Conservation (phyloP, 2,797 vertebrate genomes). For the Fistularia commersonii region DNA sequence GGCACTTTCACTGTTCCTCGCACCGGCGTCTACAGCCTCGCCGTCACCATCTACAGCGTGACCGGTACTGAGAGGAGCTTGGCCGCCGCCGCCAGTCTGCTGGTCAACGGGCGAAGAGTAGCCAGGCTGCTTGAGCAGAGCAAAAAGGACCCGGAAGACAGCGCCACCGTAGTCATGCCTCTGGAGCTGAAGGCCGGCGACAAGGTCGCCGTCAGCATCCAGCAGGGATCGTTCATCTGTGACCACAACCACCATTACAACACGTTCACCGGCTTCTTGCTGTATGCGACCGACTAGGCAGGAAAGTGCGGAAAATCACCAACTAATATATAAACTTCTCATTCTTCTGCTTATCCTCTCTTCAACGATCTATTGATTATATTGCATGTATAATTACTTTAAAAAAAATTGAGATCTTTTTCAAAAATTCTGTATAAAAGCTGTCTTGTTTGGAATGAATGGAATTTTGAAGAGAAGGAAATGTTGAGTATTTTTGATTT, state of each 20-base stretch:
- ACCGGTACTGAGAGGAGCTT: neutral
- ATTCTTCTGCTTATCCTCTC: no score
- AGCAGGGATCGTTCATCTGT: constrained; percentile 47
- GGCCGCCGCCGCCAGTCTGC: constrained; percentile 44
- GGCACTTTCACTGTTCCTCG: constrained; percentile 58
- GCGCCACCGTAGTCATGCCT: constrained; percentile 37
- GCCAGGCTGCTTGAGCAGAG: constrained; percentile 31
- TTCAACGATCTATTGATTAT: no score
- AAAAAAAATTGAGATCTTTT: no score
- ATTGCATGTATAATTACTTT: no score
- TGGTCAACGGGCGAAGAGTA: constrained; percentile 32
- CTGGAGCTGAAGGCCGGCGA: constrained; percentile 51
- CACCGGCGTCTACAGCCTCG: constrained; percentile 68
- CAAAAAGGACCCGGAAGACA: constrained; percentile 65
- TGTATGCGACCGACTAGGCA: constrained; percentile 52
- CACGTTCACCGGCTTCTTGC: constrained; percentile 73
- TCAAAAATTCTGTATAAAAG: no score
- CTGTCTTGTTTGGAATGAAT: no score
- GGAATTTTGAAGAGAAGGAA: no score
- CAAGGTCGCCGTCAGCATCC: constrained; percentile 49
- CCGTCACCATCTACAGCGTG: constrained; percentile 58
- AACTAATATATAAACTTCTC: no score
- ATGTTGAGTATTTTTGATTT: no score
- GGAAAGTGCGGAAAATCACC: neutral
- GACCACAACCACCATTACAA: constrained; percentile 65